A percentile compares a stretch with the other conserved stretches of the same genome.
Conservation (phyloP, 2,888 invertebrate species). For the Tricholauxania praeusta region DNA sequence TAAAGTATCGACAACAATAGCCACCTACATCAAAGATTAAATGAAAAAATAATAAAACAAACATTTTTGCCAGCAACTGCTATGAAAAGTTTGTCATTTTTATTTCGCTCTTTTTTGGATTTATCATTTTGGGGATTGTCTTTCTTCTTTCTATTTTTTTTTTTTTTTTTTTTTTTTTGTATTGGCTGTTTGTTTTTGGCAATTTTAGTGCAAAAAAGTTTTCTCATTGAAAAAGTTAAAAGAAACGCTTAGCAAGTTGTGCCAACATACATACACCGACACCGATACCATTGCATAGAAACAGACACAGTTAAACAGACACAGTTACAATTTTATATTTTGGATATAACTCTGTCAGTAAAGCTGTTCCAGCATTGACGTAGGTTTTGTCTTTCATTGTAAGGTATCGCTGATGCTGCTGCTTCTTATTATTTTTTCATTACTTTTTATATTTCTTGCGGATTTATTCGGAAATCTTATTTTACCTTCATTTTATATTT, state of each 20-base stretch:
- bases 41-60: too few species aligned
- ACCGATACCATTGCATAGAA: neutral
- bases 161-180: neutral
- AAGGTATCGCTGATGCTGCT: too few species aligned
- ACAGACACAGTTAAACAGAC: too few species aligned
- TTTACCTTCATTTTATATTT: too few species aligned
- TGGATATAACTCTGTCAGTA: conserved; percentile 5
- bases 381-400: too few species aligned
- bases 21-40: too few species aligned
- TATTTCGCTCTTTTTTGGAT: conserved; percentile 6
- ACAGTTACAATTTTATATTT: too few species aligned
- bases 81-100: conserved; percentile 26
- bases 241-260: conserved; percentile 18
- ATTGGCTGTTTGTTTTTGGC: conserved; percentile 3
- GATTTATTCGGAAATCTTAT: too few species aligned
- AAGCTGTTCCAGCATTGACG: neutral
- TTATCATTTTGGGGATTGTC: conserved; percentile 12
- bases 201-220: conserved; percentile 26
- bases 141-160: neutral
- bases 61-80: neutral
- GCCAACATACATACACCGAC: neutral
- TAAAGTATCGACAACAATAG: too few species aligned
- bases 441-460: too few species aligned
- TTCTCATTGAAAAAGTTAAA: conserved; percentile 34
- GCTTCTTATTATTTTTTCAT: too few species aligned